Conservation (phyloP, 2,888 invertebrate species). For the Epinotia ramella region DNA sequence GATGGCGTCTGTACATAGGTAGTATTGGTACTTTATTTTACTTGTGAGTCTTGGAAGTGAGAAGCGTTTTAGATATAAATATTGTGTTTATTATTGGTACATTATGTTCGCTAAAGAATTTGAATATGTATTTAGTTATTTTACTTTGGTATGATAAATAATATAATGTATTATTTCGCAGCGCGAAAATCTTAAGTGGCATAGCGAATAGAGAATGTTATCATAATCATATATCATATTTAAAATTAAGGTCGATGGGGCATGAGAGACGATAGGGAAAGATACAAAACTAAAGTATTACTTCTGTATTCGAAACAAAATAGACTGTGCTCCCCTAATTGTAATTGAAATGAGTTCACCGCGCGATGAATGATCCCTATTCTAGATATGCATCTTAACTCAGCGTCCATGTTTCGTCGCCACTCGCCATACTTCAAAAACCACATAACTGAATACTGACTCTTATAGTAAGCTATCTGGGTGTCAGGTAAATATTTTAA, state of each 20-base stretch:
- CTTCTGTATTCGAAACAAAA: not conserved
- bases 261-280: not conserved
- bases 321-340: not conserved
- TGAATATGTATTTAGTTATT: too few relatives aligned
- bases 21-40: too few relatives aligned
- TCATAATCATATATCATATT: not conserved
- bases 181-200: not conserved
- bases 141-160: too few relatives aligned
- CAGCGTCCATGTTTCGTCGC: not conserved
- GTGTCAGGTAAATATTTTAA: too few relatives aligned
- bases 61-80: too few relatives aligned
- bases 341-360: not conserved
- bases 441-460: too few relatives aligned
- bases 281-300: not conserved
- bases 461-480: too few relatives aligned
- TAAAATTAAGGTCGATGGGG: not conserved
- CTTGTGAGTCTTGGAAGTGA: too few relatives aligned
- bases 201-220: not conserved
- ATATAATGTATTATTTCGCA: not conserved
- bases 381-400: not conserved
- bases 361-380: not conserved
- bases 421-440: too few relatives aligned
- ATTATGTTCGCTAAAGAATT: too few relatives aligned
- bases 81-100: too few relatives aligned
- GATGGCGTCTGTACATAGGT: too few relatives aligned